These are phyloP conservation scores for Champsocephalus gunnari DNA, from an alignment of 2,797 vertebrate species.

Conservation along the genomic window DNA sequence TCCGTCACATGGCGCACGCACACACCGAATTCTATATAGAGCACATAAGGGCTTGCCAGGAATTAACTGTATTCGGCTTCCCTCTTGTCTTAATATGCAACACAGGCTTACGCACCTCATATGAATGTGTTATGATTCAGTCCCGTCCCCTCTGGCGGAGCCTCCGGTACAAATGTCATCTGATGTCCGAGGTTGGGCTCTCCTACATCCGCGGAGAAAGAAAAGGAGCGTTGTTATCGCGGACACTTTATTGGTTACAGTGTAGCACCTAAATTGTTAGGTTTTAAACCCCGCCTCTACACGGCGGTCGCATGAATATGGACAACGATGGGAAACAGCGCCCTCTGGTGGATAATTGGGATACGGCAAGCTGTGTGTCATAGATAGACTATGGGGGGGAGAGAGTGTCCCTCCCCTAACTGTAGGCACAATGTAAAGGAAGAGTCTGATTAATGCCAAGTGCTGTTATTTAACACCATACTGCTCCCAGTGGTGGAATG, in stretches of 20 bases:
- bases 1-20: conserved; percentile 38
- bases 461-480: neutral
- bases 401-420: too few species aligned
- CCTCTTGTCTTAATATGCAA: conserved; percentile 24
- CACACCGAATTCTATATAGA: conserved; percentile 2
- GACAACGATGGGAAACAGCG: conserved; percentile 51
- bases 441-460: neutral
- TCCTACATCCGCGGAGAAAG: conserved; percentile 21
- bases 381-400: too few species aligned
- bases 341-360: conserved; percentile 57
- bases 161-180: conserved; percentile 56
- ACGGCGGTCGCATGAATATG: conserved; percentile 74
- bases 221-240: conserved; percentile 27
- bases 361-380: neutral
- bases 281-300: conserved; percentile 80
- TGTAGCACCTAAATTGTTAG: conserved; percentile 72
- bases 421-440: neutral
- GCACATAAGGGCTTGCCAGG: conserved; percentile 41
- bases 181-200: conserved; percentile 49
- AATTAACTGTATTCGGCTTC: conserved; percentile 27
- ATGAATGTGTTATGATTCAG: conserved; percentile 62
- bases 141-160: conserved; percentile 51
- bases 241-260: conserved; percentile 70
- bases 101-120: conserved; percentile 78
- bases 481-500: neutral